Evolutionary conservation across 2,113 vertebrate species (phyloP).

Genomic region (Tauraco erythrolophus): DNA sequence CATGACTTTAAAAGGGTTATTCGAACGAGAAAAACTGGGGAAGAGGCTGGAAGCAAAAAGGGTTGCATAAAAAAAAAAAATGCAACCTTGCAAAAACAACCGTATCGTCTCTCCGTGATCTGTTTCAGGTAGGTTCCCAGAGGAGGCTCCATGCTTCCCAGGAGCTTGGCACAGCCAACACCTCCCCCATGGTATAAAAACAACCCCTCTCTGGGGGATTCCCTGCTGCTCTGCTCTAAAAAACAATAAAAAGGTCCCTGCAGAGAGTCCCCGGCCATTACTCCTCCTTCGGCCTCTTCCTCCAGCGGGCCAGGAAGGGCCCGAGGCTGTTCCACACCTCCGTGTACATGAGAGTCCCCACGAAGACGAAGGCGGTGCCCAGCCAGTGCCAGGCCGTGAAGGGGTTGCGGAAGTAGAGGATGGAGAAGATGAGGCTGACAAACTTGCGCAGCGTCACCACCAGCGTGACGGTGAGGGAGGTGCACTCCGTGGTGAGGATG

Average conservation of each 20-base stretch:
- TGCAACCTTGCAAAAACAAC: not conserved
- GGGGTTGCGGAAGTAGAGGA: conserved; percentile 93
- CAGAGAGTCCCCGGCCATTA: conserved; percentile 3
- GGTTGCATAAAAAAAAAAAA: not conserved
- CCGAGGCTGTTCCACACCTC: conserved; percentile 86
- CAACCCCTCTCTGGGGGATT: not conserved
- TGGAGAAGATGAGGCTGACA: conserved; percentile 96
- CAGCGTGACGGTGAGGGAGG: conserved; percentile 94
- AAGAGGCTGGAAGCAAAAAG: not conserved
- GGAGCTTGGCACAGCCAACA: conserved; percentile 26
- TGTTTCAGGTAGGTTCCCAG: not conserved
- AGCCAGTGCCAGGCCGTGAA: conserved; percentile 97
- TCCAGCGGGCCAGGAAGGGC: conserved; percentile 29
- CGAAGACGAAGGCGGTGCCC: conserved; percentile 89
- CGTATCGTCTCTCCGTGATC: not conserved
- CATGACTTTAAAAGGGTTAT: not conserved
- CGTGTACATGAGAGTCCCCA: conserved; percentile 92
- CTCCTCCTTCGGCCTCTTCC: conserved; percentile 73
- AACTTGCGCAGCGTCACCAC: conserved; percentile 97
- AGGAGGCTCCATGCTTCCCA: fast-evolving
- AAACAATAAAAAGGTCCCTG: not conserved
- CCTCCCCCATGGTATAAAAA: not conserved
- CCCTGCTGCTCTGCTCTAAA: not conserved
- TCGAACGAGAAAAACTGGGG: not conserved
- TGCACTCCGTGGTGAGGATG: conserved; percentile 93